A percentile compares a stretch with the other conserved stretches of the same genome.
Conservation (phyloP, 92 coral and sea anemone species). For the Bergia puertoricense region DNA sequence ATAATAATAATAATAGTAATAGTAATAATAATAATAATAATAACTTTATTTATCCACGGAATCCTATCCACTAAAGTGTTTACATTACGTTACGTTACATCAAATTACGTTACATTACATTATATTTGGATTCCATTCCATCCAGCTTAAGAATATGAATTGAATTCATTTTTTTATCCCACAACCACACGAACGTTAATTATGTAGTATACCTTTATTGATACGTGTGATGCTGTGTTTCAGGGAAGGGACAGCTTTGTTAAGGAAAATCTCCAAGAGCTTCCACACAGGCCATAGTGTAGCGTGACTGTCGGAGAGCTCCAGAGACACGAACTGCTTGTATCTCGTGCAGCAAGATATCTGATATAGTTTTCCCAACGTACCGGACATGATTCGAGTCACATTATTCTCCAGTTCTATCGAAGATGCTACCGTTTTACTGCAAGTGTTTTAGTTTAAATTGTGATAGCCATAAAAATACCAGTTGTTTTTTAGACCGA, state of each 20-base stretch:
- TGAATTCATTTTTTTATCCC: too few species aligned
- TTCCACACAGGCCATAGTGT: slow-evolving; percentile 77
- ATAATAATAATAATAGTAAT: too few species aligned
- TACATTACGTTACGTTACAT: too few species aligned
- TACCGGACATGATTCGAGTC: background rate
- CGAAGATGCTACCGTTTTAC: background rate
- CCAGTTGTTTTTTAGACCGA: background rate
- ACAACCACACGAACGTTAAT: too few species aligned
- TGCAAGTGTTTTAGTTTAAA: background rate
- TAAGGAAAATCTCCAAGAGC: slow-evolving; percentile 91
- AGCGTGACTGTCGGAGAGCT: slow-evolving; percentile 46
- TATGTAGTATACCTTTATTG: background rate
- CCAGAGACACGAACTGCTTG: background rate
- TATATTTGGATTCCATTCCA: too few species aligned
- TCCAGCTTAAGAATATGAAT: too few species aligned
- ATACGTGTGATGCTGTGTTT: slow-evolving; percentile 28
- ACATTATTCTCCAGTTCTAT: background rate
- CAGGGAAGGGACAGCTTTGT: slow-evolving; percentile 90
- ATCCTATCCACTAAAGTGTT: too few species aligned
- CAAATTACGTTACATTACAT: too few species aligned
- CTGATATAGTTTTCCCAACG: background rate
- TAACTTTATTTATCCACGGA: too few species aligned
- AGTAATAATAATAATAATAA: too few species aligned
- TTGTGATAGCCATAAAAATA: background rate
- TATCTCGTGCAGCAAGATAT: background rate